A percentile compares a stretch with the other conserved stretches of the same genome.
These are phyloP conservation scores for Corbicula japonica DNA, from an alignment of 2,888 invertebrate genomes.

Conservation along the genomic window DNA sequence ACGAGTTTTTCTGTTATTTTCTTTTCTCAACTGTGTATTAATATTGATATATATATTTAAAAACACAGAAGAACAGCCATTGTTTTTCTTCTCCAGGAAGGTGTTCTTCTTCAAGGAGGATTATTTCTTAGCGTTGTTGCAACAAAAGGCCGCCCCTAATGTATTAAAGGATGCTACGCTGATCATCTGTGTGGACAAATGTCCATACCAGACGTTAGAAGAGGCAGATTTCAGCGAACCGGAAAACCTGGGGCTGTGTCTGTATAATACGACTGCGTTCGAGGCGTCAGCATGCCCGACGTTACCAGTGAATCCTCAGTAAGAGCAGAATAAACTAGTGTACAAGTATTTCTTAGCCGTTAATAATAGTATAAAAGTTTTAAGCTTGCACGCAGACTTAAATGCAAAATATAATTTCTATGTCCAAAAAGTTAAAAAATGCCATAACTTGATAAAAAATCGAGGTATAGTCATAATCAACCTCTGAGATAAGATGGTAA, in stretches of 20 bases:
- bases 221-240: constrained; percentile 90
- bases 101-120: constrained; percentile 73
- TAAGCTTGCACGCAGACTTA: no score
- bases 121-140: constrained; percentile 63
- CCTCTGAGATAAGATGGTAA: no score
- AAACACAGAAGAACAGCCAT: background rate
- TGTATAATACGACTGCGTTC: constrained; percentile 86
- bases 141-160: constrained; percentile 38
- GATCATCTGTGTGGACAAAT: constrained; percentile 95
- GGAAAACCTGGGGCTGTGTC: constrained; percentile 92
- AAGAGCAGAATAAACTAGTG: no score
- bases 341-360: no score
- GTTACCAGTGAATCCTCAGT: no score
- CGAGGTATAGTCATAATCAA: no score
- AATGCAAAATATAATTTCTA: no score
- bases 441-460: no score
- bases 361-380: no score
- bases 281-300: no score
- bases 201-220: constrained; percentile 91
- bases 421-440: no score
- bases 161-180: constrained; percentile 87
- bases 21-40: constrained; percentile 93
- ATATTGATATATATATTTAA: constrained; percentile 85
- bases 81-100: constrained; percentile 60
- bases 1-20: constrained; percentile 77